Percentiles rank a stretch among this genome's conserved stretches.
phyloP scores from a whole-genome alignment of 2,797 vertebrate species.

The Okamejei kenojei region DNA sequence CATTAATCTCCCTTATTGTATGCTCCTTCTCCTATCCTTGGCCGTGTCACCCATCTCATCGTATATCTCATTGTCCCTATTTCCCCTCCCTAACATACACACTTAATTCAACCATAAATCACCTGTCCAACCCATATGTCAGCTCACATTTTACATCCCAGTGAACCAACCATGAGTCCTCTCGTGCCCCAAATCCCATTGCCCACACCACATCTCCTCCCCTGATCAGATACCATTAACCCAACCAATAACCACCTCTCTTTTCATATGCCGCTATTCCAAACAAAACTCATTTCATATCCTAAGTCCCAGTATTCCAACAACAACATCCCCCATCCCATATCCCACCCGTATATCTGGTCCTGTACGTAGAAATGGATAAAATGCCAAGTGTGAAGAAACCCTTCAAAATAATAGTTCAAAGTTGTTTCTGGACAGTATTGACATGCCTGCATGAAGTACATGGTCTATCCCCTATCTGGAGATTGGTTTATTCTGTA shows the following conservation, averaged over 20 bases:
- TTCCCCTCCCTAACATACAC: background rate
- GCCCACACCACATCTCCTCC: background rate
- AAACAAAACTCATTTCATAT: background rate
- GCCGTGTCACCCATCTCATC: background rate
- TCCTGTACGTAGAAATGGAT: background rate
- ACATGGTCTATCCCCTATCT: background rate
- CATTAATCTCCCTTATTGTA: background rate
- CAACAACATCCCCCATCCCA: background rate
- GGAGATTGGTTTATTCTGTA: background rate
- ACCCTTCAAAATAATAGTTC: background rate
- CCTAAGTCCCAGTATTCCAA: background rate
- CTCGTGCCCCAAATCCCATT: background rate
- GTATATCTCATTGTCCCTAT: background rate
- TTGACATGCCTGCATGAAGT: background rate
- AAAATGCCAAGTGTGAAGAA: background rate
- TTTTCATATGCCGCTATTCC: too few relatives aligned
- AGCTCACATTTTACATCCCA: background rate
- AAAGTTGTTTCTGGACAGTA: background rate
- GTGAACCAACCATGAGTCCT: background rate
- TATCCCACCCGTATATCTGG: too few relatives aligned
- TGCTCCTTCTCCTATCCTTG: background rate
- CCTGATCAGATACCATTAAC: background rate
- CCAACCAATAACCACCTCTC: too few relatives aligned
- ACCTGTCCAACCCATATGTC: background rate
- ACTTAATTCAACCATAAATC: background rate